phyloP scores from a whole-genome alignment of 2,113 vertebrate species.

The Corythornis madagascariensis region DNA sequence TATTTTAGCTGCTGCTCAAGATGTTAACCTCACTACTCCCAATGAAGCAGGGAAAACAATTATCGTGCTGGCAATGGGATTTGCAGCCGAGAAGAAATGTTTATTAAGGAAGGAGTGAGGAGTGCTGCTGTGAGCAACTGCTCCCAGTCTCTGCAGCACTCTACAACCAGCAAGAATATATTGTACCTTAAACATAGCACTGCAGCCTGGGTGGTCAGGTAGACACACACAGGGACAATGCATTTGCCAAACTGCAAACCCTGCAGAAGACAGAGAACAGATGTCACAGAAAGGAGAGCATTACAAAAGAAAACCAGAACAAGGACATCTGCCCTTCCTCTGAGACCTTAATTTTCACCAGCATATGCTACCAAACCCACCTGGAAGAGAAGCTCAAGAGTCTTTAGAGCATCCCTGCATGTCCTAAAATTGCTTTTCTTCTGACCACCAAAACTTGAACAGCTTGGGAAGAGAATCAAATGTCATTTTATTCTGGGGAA shows the following conservation, averaged over 20 bases:
- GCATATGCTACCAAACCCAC: neutral
- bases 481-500: neutral
- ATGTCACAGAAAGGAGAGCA: neutral
- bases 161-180: neutral
- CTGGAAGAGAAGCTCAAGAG: neutral
- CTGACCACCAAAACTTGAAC: neutral
- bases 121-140: neutral
- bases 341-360: neutral
- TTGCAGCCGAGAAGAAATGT: neutral
- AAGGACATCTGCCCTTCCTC: neutral
- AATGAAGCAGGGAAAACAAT: constrained; percentile 45
- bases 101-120: neutral
- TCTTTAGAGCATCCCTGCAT: too few species aligned
- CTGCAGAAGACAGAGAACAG: neutral
- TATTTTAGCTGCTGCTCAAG: constrained; percentile 4
- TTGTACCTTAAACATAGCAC: neutral
- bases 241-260: neutral
- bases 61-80: neutral
- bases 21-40: constrained; percentile 37
- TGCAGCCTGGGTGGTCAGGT: neutral
- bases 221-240: neutral
- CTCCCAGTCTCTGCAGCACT: neutral
- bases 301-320: neutral
- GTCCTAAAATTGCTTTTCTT: neutral
- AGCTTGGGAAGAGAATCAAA: neutral